Base-by-base conservation (phyloP, 2,888 invertebrate species). In the Tribolium freemani region DNA sequence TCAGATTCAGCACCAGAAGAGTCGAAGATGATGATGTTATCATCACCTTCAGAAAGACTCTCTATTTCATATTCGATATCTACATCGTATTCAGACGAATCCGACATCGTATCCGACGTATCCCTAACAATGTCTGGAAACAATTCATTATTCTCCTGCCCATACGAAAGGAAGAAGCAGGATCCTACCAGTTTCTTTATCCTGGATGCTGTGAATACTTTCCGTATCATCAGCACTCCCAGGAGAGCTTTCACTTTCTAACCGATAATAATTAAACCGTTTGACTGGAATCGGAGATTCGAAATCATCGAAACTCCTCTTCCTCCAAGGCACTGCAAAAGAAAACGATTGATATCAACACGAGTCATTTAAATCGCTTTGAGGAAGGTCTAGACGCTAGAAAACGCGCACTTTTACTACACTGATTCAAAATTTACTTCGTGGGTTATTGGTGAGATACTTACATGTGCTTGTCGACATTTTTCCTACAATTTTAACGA, bases 121-220 rank as follows among this genome's bases (percentile, higher is more conserved):
- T 87, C 87, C 70, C 79, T 82, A 54, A 80, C 85, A 56, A 82
- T 74, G 80, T 87, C 87, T 87, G 81, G 77, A 86, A 87, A 84
- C 61, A 78, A 83, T 74, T 72, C 67, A 77, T 80, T 78, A 78
- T 75, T 77, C 64, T 68, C 69, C 68, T 75, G 67, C 72, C 60
- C 48, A 51, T 16, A 50, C 20, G 30, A 54, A 67, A 46, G 69
- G 58, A 73, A 16, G 16, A 16, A 56, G 74, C 70, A 74, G 74
- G 70, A 71, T 73, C 85, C 84, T 88, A 92, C 92, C 92, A 81
- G 92, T 93, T 84, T 92, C 91, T 79, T 88, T 88, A 44, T 87
- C 91, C 81, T 92, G 92, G 11, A 91, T 84, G 80, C 91, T 92
- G 79, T 88, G 87, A 5, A 91, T 86, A 26, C 91, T 91, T 79